Evolutionary conservation across 2,888 invertebrate genomes (phyloP).

Genomic region (Lasioglossum malachurum): DNA sequence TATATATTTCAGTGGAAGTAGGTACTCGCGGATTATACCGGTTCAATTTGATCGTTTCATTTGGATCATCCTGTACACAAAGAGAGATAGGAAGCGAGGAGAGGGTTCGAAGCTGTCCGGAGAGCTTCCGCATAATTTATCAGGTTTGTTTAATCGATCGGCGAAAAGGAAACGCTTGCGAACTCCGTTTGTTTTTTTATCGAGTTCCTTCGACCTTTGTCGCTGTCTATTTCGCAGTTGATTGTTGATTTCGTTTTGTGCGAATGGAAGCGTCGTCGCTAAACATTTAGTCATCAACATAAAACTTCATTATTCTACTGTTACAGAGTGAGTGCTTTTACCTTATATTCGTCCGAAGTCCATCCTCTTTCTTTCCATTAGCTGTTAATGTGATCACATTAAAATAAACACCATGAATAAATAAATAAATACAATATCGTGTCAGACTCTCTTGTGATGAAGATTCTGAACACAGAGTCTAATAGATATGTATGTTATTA

Average conservation of each 20-base stretch:
- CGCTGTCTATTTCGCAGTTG: neutral
- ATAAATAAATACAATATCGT: no score
- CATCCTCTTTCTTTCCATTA: neutral
- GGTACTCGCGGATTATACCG: neutral
- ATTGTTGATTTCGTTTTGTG: neutral
- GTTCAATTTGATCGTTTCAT: slow-evolving; percentile 5
- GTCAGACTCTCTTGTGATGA: no score
- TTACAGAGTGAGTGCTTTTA: neutral
- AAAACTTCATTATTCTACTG: neutral
- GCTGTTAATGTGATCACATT: no score
- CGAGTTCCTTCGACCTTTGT: slow-evolving; percentile 31
- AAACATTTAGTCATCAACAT: neutral
- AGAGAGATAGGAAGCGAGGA: slow-evolving; percentile 37
- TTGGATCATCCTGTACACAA: slow-evolving; percentile 40
- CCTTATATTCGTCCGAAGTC: neutral
- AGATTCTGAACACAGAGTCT: no score
- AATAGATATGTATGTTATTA: no score
- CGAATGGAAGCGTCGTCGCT: neutral
- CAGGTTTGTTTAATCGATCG: slow-evolving; percentile 81
- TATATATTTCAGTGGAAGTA: neutral
- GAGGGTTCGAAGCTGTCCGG: slow-evolving; percentile 47
- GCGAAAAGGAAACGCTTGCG: slow-evolving; percentile 50
- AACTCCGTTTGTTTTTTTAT: slow-evolving; percentile 35
- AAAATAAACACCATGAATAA: no score
- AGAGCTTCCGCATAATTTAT: slow-evolving; percentile 80